phyloP scores from a whole-genome alignment of 2,888 invertebrate genomes.

The Autographa gamma region DNA sequence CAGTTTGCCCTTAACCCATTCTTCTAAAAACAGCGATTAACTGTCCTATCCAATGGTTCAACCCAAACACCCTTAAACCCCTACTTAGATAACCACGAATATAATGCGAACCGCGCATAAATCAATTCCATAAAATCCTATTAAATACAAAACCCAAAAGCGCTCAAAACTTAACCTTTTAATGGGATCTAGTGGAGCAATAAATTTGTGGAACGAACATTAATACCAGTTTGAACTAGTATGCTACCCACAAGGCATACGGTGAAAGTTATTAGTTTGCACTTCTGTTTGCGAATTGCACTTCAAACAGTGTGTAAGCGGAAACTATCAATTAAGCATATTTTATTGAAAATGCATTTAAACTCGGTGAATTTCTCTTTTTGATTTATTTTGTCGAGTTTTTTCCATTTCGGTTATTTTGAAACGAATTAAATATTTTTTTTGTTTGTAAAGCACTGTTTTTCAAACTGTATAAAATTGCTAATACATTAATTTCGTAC shows the following conservation, averaged over 20 bases:
- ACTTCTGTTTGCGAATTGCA: conserved; percentile 50
- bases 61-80: not conserved
- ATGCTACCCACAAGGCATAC: conserved; percentile 39
- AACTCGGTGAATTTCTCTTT: not conserved
- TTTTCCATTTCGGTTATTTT: not conserved
- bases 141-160: conserved; percentile 47
- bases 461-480: too few species aligned
- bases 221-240: conserved; percentile 54
- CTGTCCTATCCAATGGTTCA: not conserved
- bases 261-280: conserved; percentile 54
- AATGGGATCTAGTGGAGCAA: conserved; percentile 54
- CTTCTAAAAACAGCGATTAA: not conserved
- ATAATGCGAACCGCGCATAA: conserved; percentile 36
- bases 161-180: conserved; percentile 53
- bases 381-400: not conserved
- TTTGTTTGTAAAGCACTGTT: too few species aligned
- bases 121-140: conserved; percentile 56
- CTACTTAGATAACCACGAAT: not conserved
- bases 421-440: not conserved
- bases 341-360: conserved; percentile 21
- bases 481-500: too few species aligned
- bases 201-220: conserved; percentile 55
- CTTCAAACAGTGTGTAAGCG: conserved; percentile 35
- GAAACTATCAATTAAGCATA: conserved; percentile 40
- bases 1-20: not conserved